A percentile compares a stretch with the other conserved stretches of the same genome.
phyloP scores from a whole-genome alignment of 2,888 invertebrate species.

The Acheta domesticus region DNA sequence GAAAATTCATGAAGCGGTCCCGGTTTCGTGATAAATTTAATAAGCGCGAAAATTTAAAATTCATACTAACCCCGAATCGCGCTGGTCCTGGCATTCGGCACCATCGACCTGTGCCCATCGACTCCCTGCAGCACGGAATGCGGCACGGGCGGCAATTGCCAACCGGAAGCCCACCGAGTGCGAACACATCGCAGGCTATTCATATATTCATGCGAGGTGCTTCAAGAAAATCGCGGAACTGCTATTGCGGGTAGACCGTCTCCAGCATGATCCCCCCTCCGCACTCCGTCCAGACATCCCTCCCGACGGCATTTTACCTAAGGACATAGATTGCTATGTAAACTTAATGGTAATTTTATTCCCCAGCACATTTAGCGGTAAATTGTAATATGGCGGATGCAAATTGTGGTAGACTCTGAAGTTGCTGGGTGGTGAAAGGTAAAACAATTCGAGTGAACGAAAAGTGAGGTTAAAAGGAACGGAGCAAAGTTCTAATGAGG shows the following conservation, averaged over 20 bases:
- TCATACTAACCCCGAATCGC: background rate
- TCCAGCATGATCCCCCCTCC: too few relatives aligned
- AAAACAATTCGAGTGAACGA: background rate
- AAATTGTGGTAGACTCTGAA: background rate
- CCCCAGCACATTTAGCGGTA: constrained; percentile 8
- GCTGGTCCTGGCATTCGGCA: too few relatives aligned
- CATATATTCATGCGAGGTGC: too few relatives aligned
- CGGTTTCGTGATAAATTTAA: constrained; percentile 18
- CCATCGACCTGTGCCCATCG: too few relatives aligned
- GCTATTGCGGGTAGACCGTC: too few relatives aligned
- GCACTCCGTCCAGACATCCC: too few relatives aligned
- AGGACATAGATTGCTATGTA: background rate
- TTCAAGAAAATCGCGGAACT: too few relatives aligned
- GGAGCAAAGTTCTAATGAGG: background rate
- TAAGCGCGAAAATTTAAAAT: constrained; percentile 4
- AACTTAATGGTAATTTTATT: background rate
- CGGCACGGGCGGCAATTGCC: too few relatives aligned
- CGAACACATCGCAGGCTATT: too few relatives aligned
- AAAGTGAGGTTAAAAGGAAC: background rate
- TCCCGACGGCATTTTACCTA: background rate
- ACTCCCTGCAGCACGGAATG: too few relatives aligned
- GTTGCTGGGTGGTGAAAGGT: background rate
- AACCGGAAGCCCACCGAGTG: too few relatives aligned
- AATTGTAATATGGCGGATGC: constrained; percentile 1
- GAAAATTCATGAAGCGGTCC: constrained; percentile 5